Percentiles rank a stretch among this genome's conserved stretches.
phyloP scores from a whole-genome alignment of 2,888 invertebrate species.

The Drosophila pseudotakahashii region DNA sequence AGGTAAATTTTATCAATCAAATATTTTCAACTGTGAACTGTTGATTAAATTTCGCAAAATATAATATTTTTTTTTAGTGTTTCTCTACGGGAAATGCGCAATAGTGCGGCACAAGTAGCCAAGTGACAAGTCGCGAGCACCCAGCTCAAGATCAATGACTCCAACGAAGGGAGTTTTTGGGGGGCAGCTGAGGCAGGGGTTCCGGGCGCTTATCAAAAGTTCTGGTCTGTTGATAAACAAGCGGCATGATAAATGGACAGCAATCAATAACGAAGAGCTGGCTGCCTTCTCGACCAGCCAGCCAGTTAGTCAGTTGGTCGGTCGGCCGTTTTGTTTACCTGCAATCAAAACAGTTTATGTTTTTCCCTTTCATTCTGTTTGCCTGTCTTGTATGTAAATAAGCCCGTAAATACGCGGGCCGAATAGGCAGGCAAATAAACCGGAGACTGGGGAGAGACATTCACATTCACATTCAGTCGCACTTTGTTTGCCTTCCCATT shows the following conservation, averaged over 20 bases:
- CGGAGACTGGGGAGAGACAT: constrained; percentile 5
- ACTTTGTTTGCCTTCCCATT: constrained; percentile 45
- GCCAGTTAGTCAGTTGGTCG: background rate
- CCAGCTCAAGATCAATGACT: constrained; percentile 26
- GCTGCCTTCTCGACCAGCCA: constrained; percentile 8
- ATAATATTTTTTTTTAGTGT: background rate
- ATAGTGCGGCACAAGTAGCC: constrained; percentile 11
- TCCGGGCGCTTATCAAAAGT: constrained; percentile 38
- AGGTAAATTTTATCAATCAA: no score
- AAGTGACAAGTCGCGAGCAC: constrained; percentile 1
- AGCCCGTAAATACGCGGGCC: constrained; percentile 43
- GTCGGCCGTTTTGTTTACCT: constrained; percentile 57
- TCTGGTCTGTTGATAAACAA: constrained; percentile 52
- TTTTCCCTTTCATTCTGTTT: constrained; percentile 37
- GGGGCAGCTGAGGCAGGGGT: constrained; percentile 5
- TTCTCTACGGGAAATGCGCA: constrained; percentile 25
- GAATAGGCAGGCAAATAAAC: constrained; percentile 31
- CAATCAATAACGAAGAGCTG: constrained; percentile 65
- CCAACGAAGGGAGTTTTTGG: constrained; percentile 5
- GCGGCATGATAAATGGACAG: constrained; percentile 67
- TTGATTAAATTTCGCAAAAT: no score
- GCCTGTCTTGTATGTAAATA: constrained; percentile 54
- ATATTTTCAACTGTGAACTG: no score
- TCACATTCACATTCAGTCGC: constrained; percentile 33
- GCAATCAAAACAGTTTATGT: constrained; percentile 72